phyloP scores from a whole-genome alignment of 2,888 invertebrate species.

The Eristalis tenax region DNA sequence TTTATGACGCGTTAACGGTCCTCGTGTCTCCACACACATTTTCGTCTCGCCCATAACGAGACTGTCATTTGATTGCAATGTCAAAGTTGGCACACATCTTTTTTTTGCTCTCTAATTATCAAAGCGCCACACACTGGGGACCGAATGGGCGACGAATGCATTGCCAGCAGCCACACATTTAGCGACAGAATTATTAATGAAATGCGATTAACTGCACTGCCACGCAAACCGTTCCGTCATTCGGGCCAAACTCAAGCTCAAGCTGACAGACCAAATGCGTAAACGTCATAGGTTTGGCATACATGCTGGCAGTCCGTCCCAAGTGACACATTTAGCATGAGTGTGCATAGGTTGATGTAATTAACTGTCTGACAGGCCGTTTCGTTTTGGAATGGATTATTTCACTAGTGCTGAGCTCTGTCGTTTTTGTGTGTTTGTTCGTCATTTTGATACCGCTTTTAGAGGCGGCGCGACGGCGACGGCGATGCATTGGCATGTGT shows the following conservation, averaged over 20 bases:
- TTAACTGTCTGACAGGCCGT: constrained; percentile 52
- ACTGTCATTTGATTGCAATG: constrained; percentile 25
- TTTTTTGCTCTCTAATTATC: background rate
- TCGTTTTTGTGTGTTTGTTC: background rate
- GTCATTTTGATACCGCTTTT: background rate
- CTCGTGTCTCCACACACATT: background rate
- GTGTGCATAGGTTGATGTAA: constrained; percentile 32
- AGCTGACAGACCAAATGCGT: background rate
- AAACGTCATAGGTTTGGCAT: constrained; percentile 28
- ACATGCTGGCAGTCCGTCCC: constrained; percentile 10
- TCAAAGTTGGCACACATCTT: constrained; percentile 6
- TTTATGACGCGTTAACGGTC: background rate
- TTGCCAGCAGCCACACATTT: constrained; percentile 1
- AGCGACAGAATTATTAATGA: constrained; percentile 43
- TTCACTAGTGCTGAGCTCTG: constrained; percentile 12
- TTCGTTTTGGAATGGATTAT: constrained; percentile 34
- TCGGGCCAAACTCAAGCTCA: background rate
- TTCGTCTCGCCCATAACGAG: background rate
- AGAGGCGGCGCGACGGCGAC: background rate
- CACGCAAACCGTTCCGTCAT: constrained; percentile 8
- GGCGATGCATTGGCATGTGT: background rate
- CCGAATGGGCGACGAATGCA: background rate
- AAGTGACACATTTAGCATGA: background rate
- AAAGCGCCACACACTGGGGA: background rate
- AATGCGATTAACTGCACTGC: constrained; percentile 45